These are phyloP conservation scores for Lepus oiostolus DNA, from an alignment of 2,797 vertebrate species.

Conservation along the genomic window DNA sequence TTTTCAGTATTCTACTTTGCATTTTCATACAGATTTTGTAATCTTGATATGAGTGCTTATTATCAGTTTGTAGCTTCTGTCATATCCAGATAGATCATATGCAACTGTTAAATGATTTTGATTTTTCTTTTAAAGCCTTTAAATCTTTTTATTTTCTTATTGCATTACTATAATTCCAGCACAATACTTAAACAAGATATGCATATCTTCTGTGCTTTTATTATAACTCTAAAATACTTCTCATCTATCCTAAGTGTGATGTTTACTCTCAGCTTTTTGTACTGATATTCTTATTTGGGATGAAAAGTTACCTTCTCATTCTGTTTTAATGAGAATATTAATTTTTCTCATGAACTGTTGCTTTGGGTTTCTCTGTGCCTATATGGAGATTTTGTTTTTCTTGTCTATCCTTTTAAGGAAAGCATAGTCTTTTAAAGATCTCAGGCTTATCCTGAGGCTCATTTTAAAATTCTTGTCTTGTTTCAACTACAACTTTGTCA, in stretches of 20 bases:
- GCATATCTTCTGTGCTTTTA: background rate
- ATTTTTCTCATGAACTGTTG: background rate
- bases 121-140: background rate
- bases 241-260: slow-evolving; percentile 4
- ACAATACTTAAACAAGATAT: background rate
- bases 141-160: background rate
- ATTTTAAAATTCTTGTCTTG: slow-evolving; percentile 22
- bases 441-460: background rate
- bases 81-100: background rate
- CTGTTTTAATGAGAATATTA: slow-evolving; percentile 27
- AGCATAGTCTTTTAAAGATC: background rate
- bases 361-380: background rate
- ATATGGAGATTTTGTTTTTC: background rate
- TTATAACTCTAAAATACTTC: slow-evolving; percentile 46
- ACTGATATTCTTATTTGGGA: background rate
- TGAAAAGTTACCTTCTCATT: slow-evolving; percentile 4
- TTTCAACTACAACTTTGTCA: background rate
- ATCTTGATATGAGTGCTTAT: background rate
- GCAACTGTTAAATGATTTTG: slow-evolving; percentile 19
- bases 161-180: background rate
- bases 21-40: slow-evolving; percentile 9
- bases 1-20: slow-evolving; percentile 36
- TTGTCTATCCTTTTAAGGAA: slow-evolving; percentile 29
- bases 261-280: slow-evolving; percentile 22
- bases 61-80: slow-evolving; percentile 10